These are phyloP conservation scores for Heterodera filipjevi DNA, from an alignment of 2,888 invertebrate species.

Conservation along the genomic window DNA sequence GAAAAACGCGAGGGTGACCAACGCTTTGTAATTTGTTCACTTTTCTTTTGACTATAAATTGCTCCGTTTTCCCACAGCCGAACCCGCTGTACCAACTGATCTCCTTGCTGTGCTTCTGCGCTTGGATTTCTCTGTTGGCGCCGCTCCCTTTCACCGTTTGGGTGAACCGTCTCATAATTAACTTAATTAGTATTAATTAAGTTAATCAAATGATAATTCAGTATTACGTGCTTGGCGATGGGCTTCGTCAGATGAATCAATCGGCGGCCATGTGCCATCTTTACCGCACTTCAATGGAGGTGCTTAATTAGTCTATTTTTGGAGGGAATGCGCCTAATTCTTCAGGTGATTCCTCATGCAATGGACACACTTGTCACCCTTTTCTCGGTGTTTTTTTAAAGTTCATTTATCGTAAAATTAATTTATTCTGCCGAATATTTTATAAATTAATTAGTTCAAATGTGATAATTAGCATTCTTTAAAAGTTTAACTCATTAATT, in stretches of 20 bases:
- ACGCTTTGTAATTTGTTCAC: slow-evolving; percentile 42
- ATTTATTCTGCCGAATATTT: background rate
- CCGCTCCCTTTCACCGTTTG: slow-evolving; percentile 63
- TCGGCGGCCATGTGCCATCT: slow-evolving; percentile 62
- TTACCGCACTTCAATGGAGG: slow-evolving; percentile 62
- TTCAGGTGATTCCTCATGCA: slow-evolving; percentile 62
- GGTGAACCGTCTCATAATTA: background rate
- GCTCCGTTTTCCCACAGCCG: slow-evolving; percentile 49
- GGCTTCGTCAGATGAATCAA: slow-evolving; percentile 57
- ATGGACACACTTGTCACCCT: slow-evolving; percentile 64
- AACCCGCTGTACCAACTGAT: slow-evolving; percentile 65
- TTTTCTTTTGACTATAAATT: slow-evolving; percentile 46
- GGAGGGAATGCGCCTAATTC: slow-evolving; percentile 26
- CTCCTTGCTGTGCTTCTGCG: slow-evolving; percentile 60
- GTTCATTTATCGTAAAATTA: background rate
- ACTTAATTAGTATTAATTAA: background rate
- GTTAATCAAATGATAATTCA: background rate
- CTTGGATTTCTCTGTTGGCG: slow-evolving; percentile 55
- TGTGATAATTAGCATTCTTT: too few relatives aligned
- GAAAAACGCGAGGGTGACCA: slow-evolving; percentile 62
- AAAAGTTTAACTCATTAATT: too few relatives aligned
- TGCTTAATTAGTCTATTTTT: slow-evolving; percentile 8
- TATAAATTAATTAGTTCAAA: too few relatives aligned
- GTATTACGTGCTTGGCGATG: slow-evolving; percentile 54
- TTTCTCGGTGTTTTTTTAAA: slow-evolving; percentile 38